These are phyloP conservation scores for Oreochromis aureus DNA, from an alignment of 2,113 vertebrate species.

Conservation along the genomic window DNA sequence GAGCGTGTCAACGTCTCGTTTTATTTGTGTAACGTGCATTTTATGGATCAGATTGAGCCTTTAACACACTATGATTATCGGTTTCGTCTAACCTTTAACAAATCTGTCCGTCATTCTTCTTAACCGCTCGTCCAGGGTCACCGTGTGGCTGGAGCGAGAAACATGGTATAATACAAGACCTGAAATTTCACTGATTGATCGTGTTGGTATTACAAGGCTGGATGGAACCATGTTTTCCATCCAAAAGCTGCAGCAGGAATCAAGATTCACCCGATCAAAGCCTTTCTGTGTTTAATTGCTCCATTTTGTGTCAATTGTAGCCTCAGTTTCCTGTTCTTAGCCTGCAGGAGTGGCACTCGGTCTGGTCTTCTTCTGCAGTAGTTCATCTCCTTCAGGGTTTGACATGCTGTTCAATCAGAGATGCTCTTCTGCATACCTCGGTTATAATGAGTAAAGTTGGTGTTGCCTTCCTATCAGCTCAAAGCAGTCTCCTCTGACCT, in stretches of 20 bases:
- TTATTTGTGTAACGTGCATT: fast-evolving
- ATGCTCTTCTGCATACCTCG: background rate
- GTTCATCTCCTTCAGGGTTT: background rate
- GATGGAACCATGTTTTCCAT: background rate
- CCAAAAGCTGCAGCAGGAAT: background rate
- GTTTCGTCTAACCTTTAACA: background rate
- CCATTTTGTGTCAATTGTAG: background rate
- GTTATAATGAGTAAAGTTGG: background rate
- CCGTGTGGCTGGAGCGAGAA: background rate
- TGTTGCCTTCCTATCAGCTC: background rate
- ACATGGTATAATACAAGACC: background rate
- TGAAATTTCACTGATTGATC: background rate
- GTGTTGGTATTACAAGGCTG: background rate
- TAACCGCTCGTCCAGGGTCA: background rate
- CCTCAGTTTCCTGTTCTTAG: background rate
- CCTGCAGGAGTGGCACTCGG: background rate
- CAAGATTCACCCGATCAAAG: fast-evolving
- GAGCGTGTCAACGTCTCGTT: background rate
- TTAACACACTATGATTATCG: fast-evolving
- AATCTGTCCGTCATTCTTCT: background rate
- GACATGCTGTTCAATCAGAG: background rate
- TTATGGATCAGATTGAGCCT: background rate
- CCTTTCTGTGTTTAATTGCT: background rate
- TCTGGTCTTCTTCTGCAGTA: background rate
- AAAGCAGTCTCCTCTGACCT: background rate